Evolutionary conservation across 2,888 invertebrate species (phyloP), one percentile per base, ranked within the genome.

Genomic region (Drosophila imparisetae): DNA sequence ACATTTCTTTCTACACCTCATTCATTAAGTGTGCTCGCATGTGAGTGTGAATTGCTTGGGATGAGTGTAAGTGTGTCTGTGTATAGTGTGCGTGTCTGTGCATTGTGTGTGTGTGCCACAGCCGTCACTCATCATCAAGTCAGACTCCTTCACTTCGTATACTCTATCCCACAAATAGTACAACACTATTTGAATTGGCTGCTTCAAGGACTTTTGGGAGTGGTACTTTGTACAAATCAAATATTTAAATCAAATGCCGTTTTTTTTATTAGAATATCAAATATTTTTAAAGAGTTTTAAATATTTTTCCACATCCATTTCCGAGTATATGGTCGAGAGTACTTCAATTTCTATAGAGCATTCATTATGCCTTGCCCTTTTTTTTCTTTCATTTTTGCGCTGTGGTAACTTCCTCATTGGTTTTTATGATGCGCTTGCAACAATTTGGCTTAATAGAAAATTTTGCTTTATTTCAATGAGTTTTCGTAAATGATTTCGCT

Each of bases 1-100:
- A 78, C 80, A 78, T 78, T 82, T 80, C 78, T 75, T 80, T 82
- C 72, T 84, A 78, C 85, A 83, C 78, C 80, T 82, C 70, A 77
- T 77, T 82, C 84, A 82, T 81, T 81, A 83, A 78, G 78, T 78
- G 80, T 42, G 52, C 7, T 57, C 29, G 64, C 42, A 53, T 66
- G 68, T 75, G 58, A 64, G 53, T 63, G 50, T 59, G 53, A 50
- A 50, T 36, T 36, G 24, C n/a, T 40, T 40, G 27, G n/a, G 8
- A 36, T 42, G 67, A 55, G 21, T 52, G 63, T 38, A 48, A 13
- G 53, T 13, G 72, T 48, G 64, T 61, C 63, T 65, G 63, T 60
- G 27, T 60, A 32, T 62, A 38, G 71, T 54, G 60, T 72, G 29
- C 29, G 63, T 34, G 63, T 29, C 48, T 4, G 67, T 36, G 29